A percentile compares a stretch with the other conserved stretches of the same genome.
Conservation (phyloP, 2,888 invertebrate genomes). For the Lepidonotus clava region DNA sequence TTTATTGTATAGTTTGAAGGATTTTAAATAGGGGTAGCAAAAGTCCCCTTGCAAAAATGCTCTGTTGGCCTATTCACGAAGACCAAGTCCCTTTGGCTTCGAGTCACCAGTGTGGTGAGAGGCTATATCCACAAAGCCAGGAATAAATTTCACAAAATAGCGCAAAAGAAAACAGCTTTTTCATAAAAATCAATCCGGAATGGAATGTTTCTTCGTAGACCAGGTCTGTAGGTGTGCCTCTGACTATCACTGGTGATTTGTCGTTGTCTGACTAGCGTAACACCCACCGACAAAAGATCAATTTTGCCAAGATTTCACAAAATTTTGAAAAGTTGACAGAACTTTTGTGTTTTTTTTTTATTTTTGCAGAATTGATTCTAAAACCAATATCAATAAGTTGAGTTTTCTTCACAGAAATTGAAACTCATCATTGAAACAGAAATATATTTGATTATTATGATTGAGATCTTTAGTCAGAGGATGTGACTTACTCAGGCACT, state of each 20-base stretch:
- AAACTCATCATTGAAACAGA: too few species aligned
- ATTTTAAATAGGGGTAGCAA: not conserved
- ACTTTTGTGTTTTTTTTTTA: too few species aligned
- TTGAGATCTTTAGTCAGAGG: not conserved
- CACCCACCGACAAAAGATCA: too few species aligned
- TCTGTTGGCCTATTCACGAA: not conserved
- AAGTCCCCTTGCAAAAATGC: not conserved
- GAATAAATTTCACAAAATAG: not conserved
- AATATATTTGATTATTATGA: too few species aligned
- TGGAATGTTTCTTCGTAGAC: too few species aligned
- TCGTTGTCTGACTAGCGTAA: not conserved
- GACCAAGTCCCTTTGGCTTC: conserved; percentile 33
- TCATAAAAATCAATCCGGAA: too few species aligned
- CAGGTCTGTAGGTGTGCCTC: not conserved
- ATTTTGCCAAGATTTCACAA: too few species aligned
- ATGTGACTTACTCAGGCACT: not conserved
- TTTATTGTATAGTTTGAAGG: conserved; percentile 32
- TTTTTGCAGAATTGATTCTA: not conserved
- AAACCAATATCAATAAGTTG: too few species aligned
- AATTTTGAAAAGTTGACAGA: too few species aligned
- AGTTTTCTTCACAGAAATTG: too few species aligned
- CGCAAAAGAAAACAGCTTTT: not conserved
- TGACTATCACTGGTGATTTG: conserved; percentile 2
- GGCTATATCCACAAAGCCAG: not conserved
- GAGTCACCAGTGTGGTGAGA: not conserved